A percentile compares a stretch with the other conserved stretches of the same genome.
Conservation (phyloP, 1,140 invertebrate species). For the Pogonus chalceus region DNA sequence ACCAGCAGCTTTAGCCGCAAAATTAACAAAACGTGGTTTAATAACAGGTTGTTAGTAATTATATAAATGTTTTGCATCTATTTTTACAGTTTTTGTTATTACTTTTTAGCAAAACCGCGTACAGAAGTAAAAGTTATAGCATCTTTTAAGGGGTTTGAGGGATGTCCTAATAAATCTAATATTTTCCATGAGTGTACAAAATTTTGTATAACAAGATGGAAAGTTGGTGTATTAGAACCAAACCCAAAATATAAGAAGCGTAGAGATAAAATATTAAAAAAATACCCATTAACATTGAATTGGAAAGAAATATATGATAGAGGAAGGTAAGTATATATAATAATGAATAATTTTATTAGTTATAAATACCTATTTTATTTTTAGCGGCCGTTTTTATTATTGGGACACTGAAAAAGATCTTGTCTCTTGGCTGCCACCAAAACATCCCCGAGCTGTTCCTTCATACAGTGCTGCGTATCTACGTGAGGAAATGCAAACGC, state of each 20-base stretch:
- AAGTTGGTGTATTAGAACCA: constrained; percentile 59
- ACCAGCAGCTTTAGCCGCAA: constrained; percentile 73
- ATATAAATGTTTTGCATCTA: constrained; percentile 8
- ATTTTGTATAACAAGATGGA: constrained; percentile 85
- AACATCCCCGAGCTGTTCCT: constrained; percentile 76
- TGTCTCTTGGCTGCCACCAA: constrained; percentile 89
- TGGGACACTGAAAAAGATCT: constrained; percentile 88
- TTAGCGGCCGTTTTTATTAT: constrained; percentile 80
- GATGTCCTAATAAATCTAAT: constrained; percentile 95
- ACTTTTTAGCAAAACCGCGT: constrained; percentile 19
- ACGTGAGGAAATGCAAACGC: constrained; percentile 51
- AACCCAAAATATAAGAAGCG: constrained; percentile 62
- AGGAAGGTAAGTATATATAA: constrained; percentile 51
- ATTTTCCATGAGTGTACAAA: constrained; percentile 86
- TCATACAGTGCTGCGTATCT: constrained; percentile 74
- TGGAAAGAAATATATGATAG: constrained; percentile 94
- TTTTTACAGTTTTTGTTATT: constrained; percentile 34
- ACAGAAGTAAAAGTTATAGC: constrained; percentile 38
- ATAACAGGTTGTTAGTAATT: constrained; percentile 35
- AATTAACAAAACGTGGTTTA: constrained; percentile 77
- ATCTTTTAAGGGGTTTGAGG: constrained; percentile 52
- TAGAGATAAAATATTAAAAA: constrained; percentile 66
- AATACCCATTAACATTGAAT: constrained; percentile 83
- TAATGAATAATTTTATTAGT: constrained; percentile 9
- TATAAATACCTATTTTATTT: constrained; percentile 18